Percentiles rank a stretch among this genome's conserved stretches.
Conservation (phyloP, 1,140 invertebrate species). For the Tetraneura akinire region DNA sequence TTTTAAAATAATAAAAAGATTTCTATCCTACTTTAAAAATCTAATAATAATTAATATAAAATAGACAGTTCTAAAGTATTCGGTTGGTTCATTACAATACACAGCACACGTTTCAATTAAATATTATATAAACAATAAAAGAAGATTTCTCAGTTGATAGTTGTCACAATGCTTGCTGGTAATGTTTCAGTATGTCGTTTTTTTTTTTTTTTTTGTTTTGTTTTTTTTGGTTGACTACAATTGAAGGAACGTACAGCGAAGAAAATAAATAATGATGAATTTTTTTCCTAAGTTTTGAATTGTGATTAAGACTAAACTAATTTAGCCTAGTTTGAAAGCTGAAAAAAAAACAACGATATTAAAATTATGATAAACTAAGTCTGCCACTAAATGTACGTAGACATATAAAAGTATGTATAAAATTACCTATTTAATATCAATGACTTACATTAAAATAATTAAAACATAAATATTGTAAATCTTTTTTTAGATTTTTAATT, state of each 20-base stretch:
- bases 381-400: no score
- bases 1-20: slow-evolving; percentile 43
- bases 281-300: slow-evolving; percentile 39
- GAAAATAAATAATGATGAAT: slow-evolving; percentile 33
- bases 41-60: slow-evolving; percentile 51
- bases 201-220: no score
- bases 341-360: slow-evolving; percentile 44
- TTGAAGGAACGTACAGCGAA: slow-evolving; percentile 46
- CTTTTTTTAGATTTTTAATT: no score
- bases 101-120: slow-evolving; percentile 52
- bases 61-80: slow-evolving; percentile 51
- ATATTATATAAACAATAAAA: slow-evolving; percentile 51
- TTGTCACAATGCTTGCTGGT: slow-evolving; percentile 51
- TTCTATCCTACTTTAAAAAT: slow-evolving; percentile 48
- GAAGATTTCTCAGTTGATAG: slow-evolving; percentile 48
- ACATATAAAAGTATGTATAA: no score
- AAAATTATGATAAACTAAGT: slow-evolving; percentile 7
- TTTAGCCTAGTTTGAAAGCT: slow-evolving; percentile 50
- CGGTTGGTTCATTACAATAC: slow-evolving; percentile 51
- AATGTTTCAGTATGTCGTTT: slow-evolving; percentile 49
- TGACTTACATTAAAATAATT: no score
- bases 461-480: no score
- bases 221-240: slow-evolving; percentile 41
- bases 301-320: slow-evolving; percentile 49
- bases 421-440: no score